Evolutionary conservation across 2,797 vertebrate species (phyloP).

Genomic region (Poeciliopsis infans): DNA sequence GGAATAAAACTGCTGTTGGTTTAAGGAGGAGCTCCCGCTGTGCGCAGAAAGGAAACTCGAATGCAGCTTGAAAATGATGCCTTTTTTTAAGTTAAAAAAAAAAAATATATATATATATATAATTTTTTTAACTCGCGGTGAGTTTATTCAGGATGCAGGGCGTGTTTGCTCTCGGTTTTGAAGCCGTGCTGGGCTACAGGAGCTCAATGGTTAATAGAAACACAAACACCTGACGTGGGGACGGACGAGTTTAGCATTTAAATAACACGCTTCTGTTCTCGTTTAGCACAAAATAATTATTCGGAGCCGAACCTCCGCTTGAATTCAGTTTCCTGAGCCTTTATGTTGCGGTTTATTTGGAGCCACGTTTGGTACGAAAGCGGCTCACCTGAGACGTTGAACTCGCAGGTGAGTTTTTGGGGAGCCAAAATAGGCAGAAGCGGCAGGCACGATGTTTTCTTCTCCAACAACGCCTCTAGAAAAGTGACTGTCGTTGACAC

Average conservation of each 20-base stretch:
- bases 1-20: slow-evolving; percentile 9
- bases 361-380: neutral
- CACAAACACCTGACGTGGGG: neutral
- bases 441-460: too few relatives aligned
- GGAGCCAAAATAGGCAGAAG: too few relatives aligned
- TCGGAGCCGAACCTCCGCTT: neutral
- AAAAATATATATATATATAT: too few relatives aligned
- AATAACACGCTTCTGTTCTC: neutral
- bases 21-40: slow-evolving; percentile 1
- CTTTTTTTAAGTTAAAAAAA: too few relatives aligned
- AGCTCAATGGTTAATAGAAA: neutral
- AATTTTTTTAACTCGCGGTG: neutral
- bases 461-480: neutral
- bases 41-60: slow-evolving; percentile 18
- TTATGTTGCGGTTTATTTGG: neutral
- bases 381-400: neutral
- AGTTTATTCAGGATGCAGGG: neutral
- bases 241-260: neutral
- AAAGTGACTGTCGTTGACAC: neutral
- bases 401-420: neutral
- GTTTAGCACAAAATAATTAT: neutral
- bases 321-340: neutral
- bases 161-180: neutral
- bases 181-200: neutral
- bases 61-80: slow-evolving; percentile 11